Evolutionary conservation across 1,140 invertebrate species (phyloP), one percentile per base, ranked within the genome.

Genomic region (Triops cancriformis): DNA sequence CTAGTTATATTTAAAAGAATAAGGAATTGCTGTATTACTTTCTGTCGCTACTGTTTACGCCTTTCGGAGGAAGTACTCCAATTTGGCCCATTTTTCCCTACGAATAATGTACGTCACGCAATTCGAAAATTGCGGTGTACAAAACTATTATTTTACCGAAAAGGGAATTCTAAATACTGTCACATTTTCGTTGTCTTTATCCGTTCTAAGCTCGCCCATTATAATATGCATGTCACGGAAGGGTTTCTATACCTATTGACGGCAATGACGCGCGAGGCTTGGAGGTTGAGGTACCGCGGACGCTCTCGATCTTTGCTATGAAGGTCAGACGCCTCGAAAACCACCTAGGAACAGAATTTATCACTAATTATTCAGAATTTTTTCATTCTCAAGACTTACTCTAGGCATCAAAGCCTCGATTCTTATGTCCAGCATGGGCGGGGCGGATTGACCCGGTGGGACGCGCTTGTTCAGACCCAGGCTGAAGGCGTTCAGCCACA

Each of bases 401-500:
- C 93, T 91, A 73, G 94, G 94, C 89, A 96, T 92, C 81, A 97
- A 93, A 73, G 93, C 91, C 88, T 97, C 94, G 77, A 96, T 87
- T 82, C 93, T 91, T 72, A 96, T 90, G 86, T 96, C 94, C 80
- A 94, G 84, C 85, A 82, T 85, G 86, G 78, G 84, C 86, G 37
- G 81, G 83, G 73, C 87, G 82, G 77, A 73, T 9, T 37, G 26
- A 72, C 81, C 85, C 84, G 77, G 51, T 7, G 51, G 18, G 5
- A 95, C 84, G 73, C 92, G 92, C 80, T 93, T 88, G 82, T 92
- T 89, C 26, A 98, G 87, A 87, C 95, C 96, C 64, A 96, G 87
- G 72, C 90, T 88, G 85, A 98, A 98, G n/a, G 94, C 93, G 84
- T 97, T 96, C 37, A 96, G 88, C 96, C 96, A 98, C 26, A 98